Evolutionary conservation across 2,888 invertebrate genomes (phyloP), one percentile per base, ranked within the genome.

Genomic region (Globia sparganii): DNA sequence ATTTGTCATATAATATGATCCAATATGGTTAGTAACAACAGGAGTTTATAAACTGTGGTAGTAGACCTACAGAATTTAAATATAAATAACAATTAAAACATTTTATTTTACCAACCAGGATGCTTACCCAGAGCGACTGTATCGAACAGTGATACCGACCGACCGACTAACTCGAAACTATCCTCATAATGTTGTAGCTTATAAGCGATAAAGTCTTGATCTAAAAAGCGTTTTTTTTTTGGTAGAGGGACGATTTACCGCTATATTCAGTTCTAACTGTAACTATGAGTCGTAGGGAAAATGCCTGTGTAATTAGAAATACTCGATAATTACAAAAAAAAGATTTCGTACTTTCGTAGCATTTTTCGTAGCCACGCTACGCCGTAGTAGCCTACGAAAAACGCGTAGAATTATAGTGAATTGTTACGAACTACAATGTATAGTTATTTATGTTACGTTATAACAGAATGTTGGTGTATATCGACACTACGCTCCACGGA

Each of bases 401-500:
- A 15, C 18, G 11, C 66, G 65, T 56, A 61, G 25, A 65, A 56
- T 49, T 4, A 43, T 6, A 34, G 13, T 31, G 31, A 25, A 53
- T 59, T 21, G 61, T n/a, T 62, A 40, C 40, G 6, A 61, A 66
- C 53, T 56, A 67, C 43, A 79, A 67, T 59, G 43, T 37, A n/a
- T 37, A 37, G n/a, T 43, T 67, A 56, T 46, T 46, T 66, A 83
- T 43, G 70, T 71, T 58, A 53, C 15, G 72, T 66, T 53, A 61
- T n/a, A 34, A 74, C 81, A 77, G 56, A 67, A 49, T 64, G 73
- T 81, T 70, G 37, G 61, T 75, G 61, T 74, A 65, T 81, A 66
- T 69, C 71, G 65, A 40, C 71, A 80, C 71, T 82, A 46, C 84
- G 82, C 80, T 84, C 37, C 80, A 82, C 82, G 84, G 84, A 84